Base-by-base conservation (phyloP, 37 sponge, comb jelly and placozoan genomes). In the Petrosia ficiformis region DNA sequence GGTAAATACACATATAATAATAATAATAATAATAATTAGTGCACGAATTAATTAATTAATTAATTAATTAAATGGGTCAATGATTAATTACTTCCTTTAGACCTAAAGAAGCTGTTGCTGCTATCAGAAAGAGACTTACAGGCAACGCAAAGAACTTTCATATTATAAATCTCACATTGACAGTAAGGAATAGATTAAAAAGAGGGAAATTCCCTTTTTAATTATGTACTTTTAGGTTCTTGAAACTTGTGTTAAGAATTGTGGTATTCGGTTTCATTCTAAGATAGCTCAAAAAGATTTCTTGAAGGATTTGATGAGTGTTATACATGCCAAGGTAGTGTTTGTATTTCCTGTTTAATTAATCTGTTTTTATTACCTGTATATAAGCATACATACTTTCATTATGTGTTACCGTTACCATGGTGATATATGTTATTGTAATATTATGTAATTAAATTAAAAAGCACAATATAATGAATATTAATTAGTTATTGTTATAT, bases 161-260 rank as follows among this genome's bases (percentile, higher is more conserved):
- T 73, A 78, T 86, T 56, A 79, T 91, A 39, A 91, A 83, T 61
- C 90, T 88, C 24, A 81, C 93, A 0, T 71, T 92, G 57, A 88
- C 90, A 14, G 90, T 86, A 66, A 79, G 80, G 69, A 26, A 28
- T 25, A 10, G 14, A 48, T n/a, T n/a, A 26, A 26, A 5, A 5
- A 11, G 5, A 11, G 22, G 28, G 5, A 24, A 5, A 6, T 29
- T 29, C n/a, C 63, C n/a, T n/a, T n/a, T 29, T 61, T 29, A 24
- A 6, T 29, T 29, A 24, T 61, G 28, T 61, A 6, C 40, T 52
- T 1, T 24, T 59, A 86, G 87, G 81, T 97, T 16, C 68, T 97
- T 67, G 97, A 97, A 69, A 97, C 92, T 0, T 87, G 90, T 78
- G 88, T 95, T 33, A 98, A 98, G 83, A 98, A 98, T 77, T 95